Base-by-base conservation (phyloP, 2,797 vertebrate genomes). In the Halcyon smyrnensis region DNA sequence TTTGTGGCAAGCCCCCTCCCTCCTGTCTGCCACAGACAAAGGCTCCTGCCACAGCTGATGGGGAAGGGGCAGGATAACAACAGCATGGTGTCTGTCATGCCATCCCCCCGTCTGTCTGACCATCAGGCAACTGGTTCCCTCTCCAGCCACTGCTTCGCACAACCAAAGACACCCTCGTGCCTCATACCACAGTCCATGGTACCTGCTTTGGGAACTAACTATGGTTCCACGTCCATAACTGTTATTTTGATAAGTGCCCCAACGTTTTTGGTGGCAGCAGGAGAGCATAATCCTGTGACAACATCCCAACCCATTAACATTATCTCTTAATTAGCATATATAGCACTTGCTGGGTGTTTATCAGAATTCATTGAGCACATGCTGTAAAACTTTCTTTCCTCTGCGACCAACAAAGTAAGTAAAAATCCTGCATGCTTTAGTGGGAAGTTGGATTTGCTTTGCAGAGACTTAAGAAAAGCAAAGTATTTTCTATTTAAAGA, bases 21-120 rank as follows among this genome's bases (percentile, higher is more conserved):
- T 62, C 94, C 91, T 14, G 94, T 87, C 73, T 69, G 84, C 11
- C 0, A 76, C 91, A 96, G 95, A 97, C 97, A 96, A 97, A 94
- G 90, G 87, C 76, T 85, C 36, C 75, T 54, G 63, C 56, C 0
- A 6, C 81, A 82, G 91, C 79, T 30, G 4, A 21, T 74, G 78
- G 88, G 75, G 84, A 39, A 53, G 28, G 77, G 79, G 71, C 87
- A 81, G 85, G 86, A 36, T 64, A 90, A 78, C 77, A 90, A 79
- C 3, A 16, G 87, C 64, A 2, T 2, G 3, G 56, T 14, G 13
- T 17, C 87, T 91, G 84, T 68, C 85, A 11, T 5, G 1, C 30
- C 4, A 2, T 74, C 81, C 87, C 10, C 50, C 68, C 2, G 2
- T 50, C 88, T 27, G 53, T 80, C 90, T 3, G 0, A 28, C 74